Evolutionary conservation across 64 coral and sea anemone genomes (phyloP).

Genomic region (Montipora sp.): DNA sequence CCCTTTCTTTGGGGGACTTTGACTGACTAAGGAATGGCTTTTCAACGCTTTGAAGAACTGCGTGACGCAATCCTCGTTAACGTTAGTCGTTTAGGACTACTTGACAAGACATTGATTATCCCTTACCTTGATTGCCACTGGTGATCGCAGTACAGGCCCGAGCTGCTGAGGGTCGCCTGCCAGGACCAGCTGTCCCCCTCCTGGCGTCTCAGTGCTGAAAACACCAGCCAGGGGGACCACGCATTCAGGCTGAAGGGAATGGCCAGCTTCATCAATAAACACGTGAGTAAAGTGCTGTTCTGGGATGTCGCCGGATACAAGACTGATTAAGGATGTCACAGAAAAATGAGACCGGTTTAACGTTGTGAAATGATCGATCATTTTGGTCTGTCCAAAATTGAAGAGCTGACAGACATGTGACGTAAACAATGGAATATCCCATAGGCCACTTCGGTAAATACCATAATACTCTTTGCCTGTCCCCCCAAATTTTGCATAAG

Average conservation of each 20-base stretch:
- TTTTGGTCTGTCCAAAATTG: too few species aligned
- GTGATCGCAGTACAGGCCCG: conserved; percentile 79
- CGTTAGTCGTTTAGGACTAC: too few species aligned
- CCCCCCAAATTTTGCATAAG: too few species aligned
- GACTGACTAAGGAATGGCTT: too few species aligned
- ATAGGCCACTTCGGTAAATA: too few species aligned
- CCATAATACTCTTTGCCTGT: too few species aligned
- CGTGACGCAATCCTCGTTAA: background rate
- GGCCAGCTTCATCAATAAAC: conserved; percentile 88
- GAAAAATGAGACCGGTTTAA: background rate
- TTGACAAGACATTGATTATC: background rate
- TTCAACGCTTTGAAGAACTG: background rate
- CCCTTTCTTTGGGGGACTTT: too few species aligned
- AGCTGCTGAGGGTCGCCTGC: conserved; percentile 86
- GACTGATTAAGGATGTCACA: conserved; percentile 25
- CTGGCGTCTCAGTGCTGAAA: conserved; percentile 57
- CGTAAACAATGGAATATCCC: too few species aligned
- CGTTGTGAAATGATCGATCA: too few species aligned
- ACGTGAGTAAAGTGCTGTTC: conserved; percentile 78
- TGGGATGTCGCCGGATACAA: conserved; percentile 62
- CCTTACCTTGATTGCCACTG: conserved; percentile 74
- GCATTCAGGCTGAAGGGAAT: conserved; percentile 75
- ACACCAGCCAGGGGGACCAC: conserved; percentile 78
- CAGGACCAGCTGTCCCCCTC: conserved; percentile 76
- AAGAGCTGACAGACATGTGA: too few species aligned